phyloP scores from a whole-genome alignment of 2,888 invertebrate species.

The Tenthredo livida region DNA sequence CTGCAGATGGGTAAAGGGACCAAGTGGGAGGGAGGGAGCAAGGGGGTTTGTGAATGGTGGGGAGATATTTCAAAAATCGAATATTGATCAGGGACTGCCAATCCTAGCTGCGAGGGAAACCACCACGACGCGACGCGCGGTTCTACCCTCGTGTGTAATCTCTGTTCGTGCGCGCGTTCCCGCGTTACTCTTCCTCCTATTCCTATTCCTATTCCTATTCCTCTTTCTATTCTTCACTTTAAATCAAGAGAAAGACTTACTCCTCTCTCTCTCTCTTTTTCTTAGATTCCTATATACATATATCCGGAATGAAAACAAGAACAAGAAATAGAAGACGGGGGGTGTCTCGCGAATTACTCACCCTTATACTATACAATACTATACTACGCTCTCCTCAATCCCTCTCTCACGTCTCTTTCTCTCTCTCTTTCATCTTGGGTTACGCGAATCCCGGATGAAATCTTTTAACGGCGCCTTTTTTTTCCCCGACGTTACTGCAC shows the following conservation, averaged over 20 bases:
- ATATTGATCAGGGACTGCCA: constrained; percentile 77
- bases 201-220: constrained; percentile 14
- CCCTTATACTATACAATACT: constrained; percentile 67
- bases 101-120: constrained; percentile 66
- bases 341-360: constrained; percentile 71
- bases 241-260: no score
- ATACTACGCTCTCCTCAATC: background rate
- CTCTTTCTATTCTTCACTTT: background rate
- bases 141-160: constrained; percentile 68
- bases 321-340: constrained; percentile 59
- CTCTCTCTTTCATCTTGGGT: background rate
- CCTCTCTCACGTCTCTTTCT: background rate
- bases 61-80: constrained; percentile 77
- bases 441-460: constrained; percentile 71
- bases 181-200: constrained; percentile 38
- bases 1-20: constrained; percentile 59
- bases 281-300: background rate
- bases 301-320: constrained; percentile 61
- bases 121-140: background rate
- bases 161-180: constrained; percentile 64
- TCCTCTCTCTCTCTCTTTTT: constrained; percentile 43
- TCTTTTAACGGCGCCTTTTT: constrained; percentile 77
- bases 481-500: constrained; percentile 9
- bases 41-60: constrained; percentile 61
- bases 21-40: constrained; percentile 62